These are phyloP conservation scores for Cranoglanis bouderius DNA, from an alignment of 2,113 vertebrate genomes.

Conservation along the genomic window DNA sequence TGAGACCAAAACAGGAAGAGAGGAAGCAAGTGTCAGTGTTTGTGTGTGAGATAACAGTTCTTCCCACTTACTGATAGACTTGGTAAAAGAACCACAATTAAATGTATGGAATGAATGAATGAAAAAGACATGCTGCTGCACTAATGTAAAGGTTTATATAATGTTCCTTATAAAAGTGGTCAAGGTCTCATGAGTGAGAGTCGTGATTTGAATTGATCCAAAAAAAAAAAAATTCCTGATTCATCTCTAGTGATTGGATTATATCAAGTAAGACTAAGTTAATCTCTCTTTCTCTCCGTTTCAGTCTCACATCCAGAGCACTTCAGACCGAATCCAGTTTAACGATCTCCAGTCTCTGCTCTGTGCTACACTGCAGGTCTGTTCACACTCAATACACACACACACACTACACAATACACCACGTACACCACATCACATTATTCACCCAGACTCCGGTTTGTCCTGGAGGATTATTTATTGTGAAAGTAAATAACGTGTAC, in stretches of 20 bases:
- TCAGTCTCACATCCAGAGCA: conserved; percentile 98
- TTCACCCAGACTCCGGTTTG: not conserved
- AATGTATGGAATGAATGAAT: no score
- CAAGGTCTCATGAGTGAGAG: not conserved
- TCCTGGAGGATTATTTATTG: not conserved
- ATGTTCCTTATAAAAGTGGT: not conserved
- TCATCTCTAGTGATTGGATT: not conserved
- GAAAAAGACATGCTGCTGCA: not conserved
- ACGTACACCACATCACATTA: no score
- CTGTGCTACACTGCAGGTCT: conserved; percentile 95
- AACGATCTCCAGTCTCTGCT: conserved; percentile 97
- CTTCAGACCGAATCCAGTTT: conserved; percentile 96
- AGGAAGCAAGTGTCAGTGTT: no score
- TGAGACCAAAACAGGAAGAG: not conserved
- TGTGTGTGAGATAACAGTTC: no score
- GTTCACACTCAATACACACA: not conserved
- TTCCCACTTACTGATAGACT: no score
- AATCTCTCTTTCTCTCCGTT: not conserved
- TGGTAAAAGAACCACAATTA: no score
- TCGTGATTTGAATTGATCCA: not conserved
- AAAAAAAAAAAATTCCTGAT: not conserved
- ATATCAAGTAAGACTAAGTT: not conserved
- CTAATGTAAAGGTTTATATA: not conserved
- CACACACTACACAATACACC: not conserved
- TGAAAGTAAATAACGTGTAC: not conserved